Evolutionary conservation across 2,797 vertebrate species (phyloP).

Genomic region (Geotrypetes seraphini): DNA sequence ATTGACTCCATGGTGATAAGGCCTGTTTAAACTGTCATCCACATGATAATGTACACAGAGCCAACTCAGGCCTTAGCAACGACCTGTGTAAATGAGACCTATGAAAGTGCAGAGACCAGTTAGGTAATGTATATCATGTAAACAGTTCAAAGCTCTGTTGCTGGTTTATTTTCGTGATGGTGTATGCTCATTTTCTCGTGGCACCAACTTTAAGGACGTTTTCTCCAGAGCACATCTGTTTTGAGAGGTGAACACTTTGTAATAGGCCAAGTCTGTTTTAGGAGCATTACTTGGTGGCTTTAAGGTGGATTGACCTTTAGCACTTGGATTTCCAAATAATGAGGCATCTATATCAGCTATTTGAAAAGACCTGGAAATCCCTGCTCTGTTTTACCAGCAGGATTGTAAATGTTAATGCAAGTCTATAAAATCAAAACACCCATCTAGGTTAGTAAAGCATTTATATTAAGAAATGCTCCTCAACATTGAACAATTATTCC

Average conservation of each 20-base stretch:
- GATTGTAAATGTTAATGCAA: neutral
- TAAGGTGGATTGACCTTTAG: constrained; percentile 11
- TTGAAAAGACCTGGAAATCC: constrained; percentile 6
- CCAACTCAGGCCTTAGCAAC: constrained; percentile 34
- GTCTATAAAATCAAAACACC: neutral
- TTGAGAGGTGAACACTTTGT: too few relatives aligned
- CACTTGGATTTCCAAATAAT: constrained; percentile 9
- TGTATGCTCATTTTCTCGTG: accelerated
- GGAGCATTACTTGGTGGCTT: too few relatives aligned
- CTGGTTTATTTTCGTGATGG: neutral
- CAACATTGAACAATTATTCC: too few relatives aligned
- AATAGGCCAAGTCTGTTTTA: too few relatives aligned
- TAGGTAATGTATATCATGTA: neutral
- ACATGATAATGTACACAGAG: constrained; percentile 70
- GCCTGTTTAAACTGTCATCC: constrained; percentile 92
- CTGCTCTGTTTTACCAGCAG: neutral
- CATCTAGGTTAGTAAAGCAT: too few relatives aligned
- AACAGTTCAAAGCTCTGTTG: neutral
- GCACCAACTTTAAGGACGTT: accelerated
- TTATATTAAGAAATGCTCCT: too few relatives aligned
- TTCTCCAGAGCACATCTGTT: neutral
- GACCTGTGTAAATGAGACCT: constrained; percentile 16
- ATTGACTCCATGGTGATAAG: constrained; percentile 96
- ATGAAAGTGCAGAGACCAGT: constrained; percentile 9
- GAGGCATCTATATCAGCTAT: neutral